Base-by-base conservation (phyloP, 2,888 invertebrate genomes). In the Andrena hattorfiana region DNA sequence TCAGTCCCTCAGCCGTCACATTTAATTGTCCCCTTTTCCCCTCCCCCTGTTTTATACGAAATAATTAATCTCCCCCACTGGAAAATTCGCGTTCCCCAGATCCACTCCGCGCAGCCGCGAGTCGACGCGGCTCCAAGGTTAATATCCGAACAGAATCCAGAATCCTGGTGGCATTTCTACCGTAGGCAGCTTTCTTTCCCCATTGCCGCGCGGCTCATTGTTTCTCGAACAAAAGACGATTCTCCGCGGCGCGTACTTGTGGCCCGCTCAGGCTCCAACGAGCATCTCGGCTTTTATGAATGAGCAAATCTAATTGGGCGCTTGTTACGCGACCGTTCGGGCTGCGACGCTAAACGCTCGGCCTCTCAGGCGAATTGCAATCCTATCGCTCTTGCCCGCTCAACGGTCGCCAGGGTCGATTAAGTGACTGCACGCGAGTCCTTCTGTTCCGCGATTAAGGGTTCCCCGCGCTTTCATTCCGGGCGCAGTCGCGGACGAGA, bases 161-260 rank as follows among this genome's bases (percentile, higher is more conserved):
- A 63, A 84, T 74, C 68, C 82, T 48, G 78, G 4, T 66, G 28
- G 64, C 68, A 62, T 72, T 82, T 35, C 76, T 76, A 16, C 28
- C 51, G 71, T 42, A 16, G 10, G 54, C 73, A 73, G 49, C 69
- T 78, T 78, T 81, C 77, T 73, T 42, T 77, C 73, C 67, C 79
- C 71, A 83, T 87, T 87, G 86, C 42, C 77, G 48, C 51, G 32
- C 74, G 77, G 69, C 51, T 83, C 86, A 86, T 87, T 88, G 86
- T 87, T 81, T 81, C 48, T 10, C 67, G 80, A 86, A 87, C 88
- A 87, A 87, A 87, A 81, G 87, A 73, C 79, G 80, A 83, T 86
- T 73, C 78, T 51, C 66, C 70, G 73, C 8, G 62, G 49, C 73
- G 67, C 67, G 59, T 64, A 66, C 60, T 66, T 54, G 42, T 23